Evolutionary conservation across 2,888 invertebrate genomes (phyloP).

Genomic region (Aphidoletes aphidimyza): DNA sequence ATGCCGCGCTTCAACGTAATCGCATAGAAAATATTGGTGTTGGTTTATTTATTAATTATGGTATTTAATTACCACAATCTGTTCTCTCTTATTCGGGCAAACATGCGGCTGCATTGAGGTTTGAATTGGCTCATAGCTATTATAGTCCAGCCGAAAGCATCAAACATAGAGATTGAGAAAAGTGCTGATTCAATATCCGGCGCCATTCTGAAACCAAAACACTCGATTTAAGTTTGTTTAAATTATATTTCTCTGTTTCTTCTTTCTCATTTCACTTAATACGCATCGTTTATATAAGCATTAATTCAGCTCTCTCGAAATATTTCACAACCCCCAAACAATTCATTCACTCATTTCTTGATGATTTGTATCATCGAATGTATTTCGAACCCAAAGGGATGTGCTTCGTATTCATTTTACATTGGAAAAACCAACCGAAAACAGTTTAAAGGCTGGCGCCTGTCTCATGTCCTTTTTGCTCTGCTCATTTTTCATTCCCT

Average conservation of each 20-base stretch:
- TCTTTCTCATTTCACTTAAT: not conserved
- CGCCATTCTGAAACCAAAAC: conserved; percentile 30
- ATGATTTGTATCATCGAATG: too few species aligned
- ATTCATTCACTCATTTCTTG: not conserved
- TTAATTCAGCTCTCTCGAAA: too few species aligned
- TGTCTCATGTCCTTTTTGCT: not conserved
- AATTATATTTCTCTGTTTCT: conserved; percentile 18
- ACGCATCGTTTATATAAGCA: not conserved
- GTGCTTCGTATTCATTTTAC: conserved; percentile 19
- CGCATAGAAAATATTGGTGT: not conserved
- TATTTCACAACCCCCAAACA: conserved; percentile 20
- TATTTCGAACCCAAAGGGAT: not conserved
- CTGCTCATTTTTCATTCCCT: not conserved
- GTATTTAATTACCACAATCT: conserved; percentile 47
- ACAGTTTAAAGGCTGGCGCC: conserved; percentile 35
- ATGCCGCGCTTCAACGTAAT: not conserved
- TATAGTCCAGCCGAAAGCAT: not conserved
- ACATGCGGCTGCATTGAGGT: not conserved
- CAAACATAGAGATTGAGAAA: not conserved
- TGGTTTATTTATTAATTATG: conserved; percentile 51
- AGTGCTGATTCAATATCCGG: conserved; percentile 55
- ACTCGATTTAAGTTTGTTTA: conserved; percentile 47
- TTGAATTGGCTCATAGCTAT: not conserved
- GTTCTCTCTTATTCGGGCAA: conserved; percentile 19
- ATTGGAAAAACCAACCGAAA: not conserved